A percentile compares a stretch with the other conserved stretches of the same genome.
These are phyloP conservation scores for Synanthedon tipuliformis DNA, from an alignment of 2,888 invertebrate genomes.

Conservation along the genomic window DNA sequence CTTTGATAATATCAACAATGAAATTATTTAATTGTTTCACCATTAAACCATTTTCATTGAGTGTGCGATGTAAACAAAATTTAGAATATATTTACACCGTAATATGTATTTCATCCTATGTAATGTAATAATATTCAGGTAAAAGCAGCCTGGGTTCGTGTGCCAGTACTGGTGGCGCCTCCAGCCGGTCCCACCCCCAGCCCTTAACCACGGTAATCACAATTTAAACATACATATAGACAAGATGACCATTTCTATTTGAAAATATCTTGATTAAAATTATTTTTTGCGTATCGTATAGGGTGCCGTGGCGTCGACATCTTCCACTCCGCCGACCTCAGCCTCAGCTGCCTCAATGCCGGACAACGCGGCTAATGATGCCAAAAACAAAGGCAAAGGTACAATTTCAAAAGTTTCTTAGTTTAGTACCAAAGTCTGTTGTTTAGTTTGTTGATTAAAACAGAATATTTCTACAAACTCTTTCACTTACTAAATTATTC, in stretches of 20 bases:
- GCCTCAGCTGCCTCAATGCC: conserved; percentile 56
- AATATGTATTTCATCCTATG: too few relatives aligned
- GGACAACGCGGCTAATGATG: conserved; percentile 53
- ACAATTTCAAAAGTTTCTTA: not conserved
- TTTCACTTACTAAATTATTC: too few relatives aligned
- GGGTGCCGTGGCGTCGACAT: conserved; percentile 66
- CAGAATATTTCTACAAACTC: too few relatives aligned
- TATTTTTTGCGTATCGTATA: conserved; percentile 11
- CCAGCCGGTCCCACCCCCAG: conserved; percentile 65
- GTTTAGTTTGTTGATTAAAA: not conserved
- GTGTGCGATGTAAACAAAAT: too few relatives aligned
- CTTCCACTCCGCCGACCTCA: conserved; percentile 59
- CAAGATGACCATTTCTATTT: not conserved
- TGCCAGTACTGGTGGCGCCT: conserved; percentile 71
- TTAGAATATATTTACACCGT: not conserved
- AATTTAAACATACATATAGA: not conserved
- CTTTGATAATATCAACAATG: too few relatives aligned
- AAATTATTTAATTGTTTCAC: too few relatives aligned
- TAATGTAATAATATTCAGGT: conserved; percentile 24
- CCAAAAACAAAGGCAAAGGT: conserved; percentile 63
- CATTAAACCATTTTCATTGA: too few relatives aligned
- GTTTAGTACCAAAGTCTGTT: too few relatives aligned
- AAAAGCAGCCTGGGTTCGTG: conserved; percentile 77
- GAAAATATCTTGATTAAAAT: not conserved
- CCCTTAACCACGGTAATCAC: conserved; percentile 53